Conservation (phyloP, 2,113 vertebrate species). For the Dermatemys mawii region DNA sequence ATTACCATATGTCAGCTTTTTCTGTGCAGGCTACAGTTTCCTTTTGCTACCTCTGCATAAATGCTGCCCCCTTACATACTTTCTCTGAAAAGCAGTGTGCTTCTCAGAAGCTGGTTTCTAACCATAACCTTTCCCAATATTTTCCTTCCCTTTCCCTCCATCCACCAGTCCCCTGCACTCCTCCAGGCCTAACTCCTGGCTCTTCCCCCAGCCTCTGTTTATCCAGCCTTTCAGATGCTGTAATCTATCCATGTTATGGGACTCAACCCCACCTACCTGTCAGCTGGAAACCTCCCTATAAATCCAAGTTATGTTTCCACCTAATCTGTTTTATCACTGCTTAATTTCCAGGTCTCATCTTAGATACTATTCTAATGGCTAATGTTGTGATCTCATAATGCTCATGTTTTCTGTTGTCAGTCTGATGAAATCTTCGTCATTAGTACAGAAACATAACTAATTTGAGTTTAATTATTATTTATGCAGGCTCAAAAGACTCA, state of each 20-base stretch:
- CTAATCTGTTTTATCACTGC: neutral
- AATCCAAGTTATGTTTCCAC: neutral
- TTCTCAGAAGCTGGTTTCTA: neutral
- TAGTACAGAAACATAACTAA: neutral
- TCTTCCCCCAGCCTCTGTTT: fast-evolving
- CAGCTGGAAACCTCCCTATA: neutral
- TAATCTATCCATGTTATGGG: neutral
- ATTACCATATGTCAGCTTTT: fast-evolving
- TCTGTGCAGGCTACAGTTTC: neutral
- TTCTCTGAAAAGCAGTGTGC: neutral
- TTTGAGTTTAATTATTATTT: neutral
- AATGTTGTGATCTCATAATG: neutral
- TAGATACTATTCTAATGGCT: neutral
- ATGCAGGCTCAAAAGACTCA: conserved; percentile 92
- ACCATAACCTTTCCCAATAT: neutral
- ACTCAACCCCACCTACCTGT: neutral
- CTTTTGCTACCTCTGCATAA: neutral
- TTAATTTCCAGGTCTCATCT: neutral
- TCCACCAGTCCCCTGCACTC: neutral
- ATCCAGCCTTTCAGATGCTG: neutral
- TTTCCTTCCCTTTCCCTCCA: neutral
- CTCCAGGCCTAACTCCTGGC: neutral
- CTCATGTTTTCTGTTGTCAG: neutral
- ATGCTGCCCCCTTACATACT: neutral
- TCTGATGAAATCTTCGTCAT: neutral